Evolutionary conservation across 2,797 vertebrate genomes (phyloP), one percentile per base, ranked within the genome.

Genomic region (Darevskia nairensis): DNA sequence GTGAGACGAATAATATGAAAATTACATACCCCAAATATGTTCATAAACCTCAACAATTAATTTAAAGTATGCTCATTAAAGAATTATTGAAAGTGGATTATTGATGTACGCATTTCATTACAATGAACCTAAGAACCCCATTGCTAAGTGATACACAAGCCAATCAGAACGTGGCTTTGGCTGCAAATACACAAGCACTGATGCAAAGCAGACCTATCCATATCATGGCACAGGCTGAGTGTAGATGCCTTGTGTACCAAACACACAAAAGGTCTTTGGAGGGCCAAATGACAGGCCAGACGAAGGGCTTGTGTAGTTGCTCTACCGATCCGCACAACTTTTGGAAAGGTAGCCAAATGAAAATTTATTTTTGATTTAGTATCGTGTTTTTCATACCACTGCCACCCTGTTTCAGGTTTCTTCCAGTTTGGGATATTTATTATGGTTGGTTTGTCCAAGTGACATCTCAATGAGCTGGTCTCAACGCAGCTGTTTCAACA

Each of bases 371-470:
- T n/a, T 27, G 41, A 78, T n/a, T 66, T 66, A 8, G 27, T 64
- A 75, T 29, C 2, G 3, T 23, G 29, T 88, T 80, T 76, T 64
- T 23, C 39, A 66, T 17, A 82, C 21, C 64, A 3, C 4, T 78
- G n/a, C 27, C 21, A 85, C 86, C 59, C 80, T 74, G 74, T 85
- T 68, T 86, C 81, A 50, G 55, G 46, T 50, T 68, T 84, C 85
- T 89, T 64, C 32, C 68, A 80, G 80, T 78, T 61, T 81, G 32
- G 39, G 32, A 32, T 77, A 71, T 55, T 64, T 86, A 46, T 61
- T 69, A 41, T 2, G 35, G 88, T 32, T 11, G 1, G 11, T 75
- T 87, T 27, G 39, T 68, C 27, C 17, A 78, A 39, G 59, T 76
- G 25, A 68, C 81, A 68, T 61, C 80, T 55, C 74, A 80, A 44